Conservation (phyloP, 1,140 invertebrate species). For the Macrotrachela quadricornifera region DNA sequence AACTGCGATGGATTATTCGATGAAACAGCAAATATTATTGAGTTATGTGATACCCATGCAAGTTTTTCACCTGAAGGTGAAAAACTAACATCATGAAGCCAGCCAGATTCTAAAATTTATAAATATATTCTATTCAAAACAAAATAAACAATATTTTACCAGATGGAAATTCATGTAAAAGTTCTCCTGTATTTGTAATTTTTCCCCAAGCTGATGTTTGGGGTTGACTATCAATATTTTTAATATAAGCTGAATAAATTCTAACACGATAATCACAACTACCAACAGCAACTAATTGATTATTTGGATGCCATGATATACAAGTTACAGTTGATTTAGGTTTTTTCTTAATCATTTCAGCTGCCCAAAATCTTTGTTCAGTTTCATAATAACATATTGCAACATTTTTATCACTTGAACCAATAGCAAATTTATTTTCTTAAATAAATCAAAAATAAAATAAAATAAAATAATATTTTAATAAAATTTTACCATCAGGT, state of each 20-base stretch:
- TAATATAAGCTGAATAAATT: slow-evolving; percentile 3
- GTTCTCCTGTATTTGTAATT: slow-evolving; percentile 1
- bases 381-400: slow-evolving; percentile 94
- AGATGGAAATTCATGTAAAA: background rate
- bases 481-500: slow-evolving; percentile 43
- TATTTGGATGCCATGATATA: slow-evolving; percentile 97
- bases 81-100: slow-evolving; percentile 3
- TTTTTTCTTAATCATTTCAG: slow-evolving; percentile 97
- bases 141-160: background rate
- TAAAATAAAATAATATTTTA: background rate
- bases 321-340: slow-evolving; percentile 81
- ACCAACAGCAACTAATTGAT: slow-evolving; percentile 68
- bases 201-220: background rate
- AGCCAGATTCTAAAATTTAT: background rate
- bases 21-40: slow-evolving; percentile 1
- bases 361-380: slow-evolving; percentile 94
- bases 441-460: slow-evolving; percentile 11
- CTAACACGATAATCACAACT: slow-evolving; percentile 74
- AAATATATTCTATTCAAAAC: too few species aligned
- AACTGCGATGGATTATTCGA: background rate
- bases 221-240: background rate
- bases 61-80: background rate
- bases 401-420: slow-evolving; percentile 76
- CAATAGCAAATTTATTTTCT: slow-evolving; percentile 98
- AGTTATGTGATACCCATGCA: slow-evolving; percentile 5